Evolutionary conservation across 2,888 invertebrate species (phyloP).

Genomic region (Spilarctia lutea): DNA sequence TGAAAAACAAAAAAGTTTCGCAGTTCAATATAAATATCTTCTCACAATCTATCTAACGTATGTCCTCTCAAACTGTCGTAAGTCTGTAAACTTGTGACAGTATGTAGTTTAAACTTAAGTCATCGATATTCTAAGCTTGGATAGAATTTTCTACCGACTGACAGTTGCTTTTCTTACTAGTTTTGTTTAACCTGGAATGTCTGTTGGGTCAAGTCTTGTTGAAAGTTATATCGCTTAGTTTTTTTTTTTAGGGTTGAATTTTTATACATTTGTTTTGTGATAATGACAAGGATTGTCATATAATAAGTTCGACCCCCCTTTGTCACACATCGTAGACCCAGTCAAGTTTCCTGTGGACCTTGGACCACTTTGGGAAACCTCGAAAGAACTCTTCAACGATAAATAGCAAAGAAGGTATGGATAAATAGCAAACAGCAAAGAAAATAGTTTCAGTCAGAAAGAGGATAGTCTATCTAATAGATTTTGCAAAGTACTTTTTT

Average conservation of each 20-base stretch:
- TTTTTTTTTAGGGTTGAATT: background rate
- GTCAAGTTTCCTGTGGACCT: no score
- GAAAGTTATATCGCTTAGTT: background rate
- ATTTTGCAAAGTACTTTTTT: conserved; percentile 31
- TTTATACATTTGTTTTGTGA: background rate
- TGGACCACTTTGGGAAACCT: no score
- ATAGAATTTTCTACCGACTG: background rate
- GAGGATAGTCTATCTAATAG: conserved; percentile 11
- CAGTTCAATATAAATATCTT: no score
- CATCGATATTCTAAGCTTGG: background rate
- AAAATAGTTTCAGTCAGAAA: no score
- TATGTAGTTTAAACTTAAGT: background rate
- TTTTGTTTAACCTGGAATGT: background rate
- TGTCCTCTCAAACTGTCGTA: background rate
- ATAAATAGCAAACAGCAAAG: no score
- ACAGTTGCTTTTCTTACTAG: background rate
- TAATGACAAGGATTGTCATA: no score
- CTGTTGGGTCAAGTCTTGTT: background rate
- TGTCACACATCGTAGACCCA: no score
- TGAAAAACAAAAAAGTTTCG: background rate
- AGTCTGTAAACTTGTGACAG: conserved; percentile 16
- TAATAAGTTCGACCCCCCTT: no score
- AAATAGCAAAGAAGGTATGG: no score
- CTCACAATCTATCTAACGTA: background rate
- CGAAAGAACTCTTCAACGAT: no score